Percentiles rank a stretch among this genome's conserved stretches.
phyloP scores from a whole-genome alignment of 1,140 invertebrate genomes.

The Drosophila nikananu region DNA sequence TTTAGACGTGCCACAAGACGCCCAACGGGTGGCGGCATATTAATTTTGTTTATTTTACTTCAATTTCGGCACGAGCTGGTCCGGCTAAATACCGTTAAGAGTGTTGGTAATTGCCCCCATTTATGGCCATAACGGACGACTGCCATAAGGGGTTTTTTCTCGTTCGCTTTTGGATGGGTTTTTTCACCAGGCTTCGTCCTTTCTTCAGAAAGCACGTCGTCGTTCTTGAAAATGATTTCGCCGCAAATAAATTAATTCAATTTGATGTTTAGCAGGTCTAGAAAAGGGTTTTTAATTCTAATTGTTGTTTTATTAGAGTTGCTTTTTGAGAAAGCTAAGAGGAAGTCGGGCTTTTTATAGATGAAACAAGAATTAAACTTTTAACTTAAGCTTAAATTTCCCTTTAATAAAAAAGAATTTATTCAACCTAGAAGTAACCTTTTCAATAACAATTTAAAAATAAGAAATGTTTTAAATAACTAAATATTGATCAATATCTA shows the following conservation, averaged over 20 bases:
- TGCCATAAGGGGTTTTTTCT: slow-evolving; percentile 16
- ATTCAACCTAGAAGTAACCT: not conserved
- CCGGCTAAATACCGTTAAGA: slow-evolving; percentile 37
- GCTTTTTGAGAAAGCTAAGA: not conserved
- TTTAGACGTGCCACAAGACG: slow-evolving; percentile 15
- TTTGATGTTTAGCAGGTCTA: not conserved
- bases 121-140: slow-evolving; percentile 41
- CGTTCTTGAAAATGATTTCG: slow-evolving; percentile 10
- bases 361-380: not conserved
- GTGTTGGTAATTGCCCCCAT: slow-evolving; percentile 64
- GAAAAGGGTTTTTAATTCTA: not conserved
- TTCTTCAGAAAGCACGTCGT: not conserved
- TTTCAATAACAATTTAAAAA: not conserved
- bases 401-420: not conserved
- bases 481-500: too few species aligned
- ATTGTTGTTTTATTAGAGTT: not conserved
- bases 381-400: not conserved
- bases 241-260: slow-evolving; percentile 11
- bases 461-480: not conserved
- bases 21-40: slow-evolving; percentile 47
- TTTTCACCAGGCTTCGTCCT: not conserved
- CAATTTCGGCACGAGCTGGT: slow-evolving; percentile 15
- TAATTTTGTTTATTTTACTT: slow-evolving; percentile 56
- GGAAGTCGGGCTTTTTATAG: not conserved
- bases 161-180: not conserved